Conservation (phyloP, 1,140 invertebrate species). For the Bombus huntii region DNA sequence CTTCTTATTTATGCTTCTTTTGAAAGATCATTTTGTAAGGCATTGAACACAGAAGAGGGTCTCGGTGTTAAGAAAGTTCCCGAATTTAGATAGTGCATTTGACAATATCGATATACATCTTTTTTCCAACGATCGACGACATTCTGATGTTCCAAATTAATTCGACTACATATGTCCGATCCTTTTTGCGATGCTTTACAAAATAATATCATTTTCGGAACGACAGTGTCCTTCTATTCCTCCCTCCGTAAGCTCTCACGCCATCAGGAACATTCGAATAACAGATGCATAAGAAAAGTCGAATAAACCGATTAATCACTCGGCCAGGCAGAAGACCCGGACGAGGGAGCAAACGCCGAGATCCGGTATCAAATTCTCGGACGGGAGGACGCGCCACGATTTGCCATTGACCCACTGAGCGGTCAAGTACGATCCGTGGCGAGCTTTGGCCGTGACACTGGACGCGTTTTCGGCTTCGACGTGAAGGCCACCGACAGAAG, state of each 20-base stretch:
- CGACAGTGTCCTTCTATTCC: background rate
- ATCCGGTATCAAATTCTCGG: conserved; percentile 90
- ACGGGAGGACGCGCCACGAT: conserved; percentile 86
- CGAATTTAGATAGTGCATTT: no score
- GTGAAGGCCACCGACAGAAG: conserved; percentile 92
- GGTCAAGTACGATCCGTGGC: conserved; percentile 89
- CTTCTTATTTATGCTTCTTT: background rate
- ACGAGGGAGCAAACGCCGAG: conserved; percentile 89
- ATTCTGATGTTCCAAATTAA: no score
- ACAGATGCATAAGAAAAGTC: background rate
- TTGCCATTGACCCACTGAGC: conserved; percentile 89
- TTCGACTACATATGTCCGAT: no score
- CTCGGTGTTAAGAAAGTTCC: no score
- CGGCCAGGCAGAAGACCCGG: conserved; percentile 87
- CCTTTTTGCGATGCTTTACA: background rate
- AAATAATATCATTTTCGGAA: no score
- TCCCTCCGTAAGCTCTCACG: background rate
- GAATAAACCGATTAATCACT: conserved; percentile 6
- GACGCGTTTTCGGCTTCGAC: conserved; percentile 91
- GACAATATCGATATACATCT: no score
- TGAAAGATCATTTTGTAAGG: no score
- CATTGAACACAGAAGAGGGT: no score
- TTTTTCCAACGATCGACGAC: no score
- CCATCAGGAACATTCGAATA: background rate
- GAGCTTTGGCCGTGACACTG: conserved; percentile 86